Base-by-base conservation (phyloP, 2,888 invertebrate species). In the Pammene aurita region DNA sequence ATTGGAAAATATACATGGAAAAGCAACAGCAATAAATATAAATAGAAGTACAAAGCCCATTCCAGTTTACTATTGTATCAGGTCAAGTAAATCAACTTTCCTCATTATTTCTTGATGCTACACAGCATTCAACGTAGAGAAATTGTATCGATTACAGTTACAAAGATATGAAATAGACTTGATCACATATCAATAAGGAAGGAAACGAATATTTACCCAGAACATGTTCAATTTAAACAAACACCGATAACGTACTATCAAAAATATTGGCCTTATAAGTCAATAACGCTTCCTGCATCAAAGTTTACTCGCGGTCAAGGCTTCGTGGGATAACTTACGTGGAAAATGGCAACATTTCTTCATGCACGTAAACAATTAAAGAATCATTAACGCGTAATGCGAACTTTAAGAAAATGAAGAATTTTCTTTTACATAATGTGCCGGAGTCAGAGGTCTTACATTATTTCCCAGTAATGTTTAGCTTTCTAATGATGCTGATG, bases 211-310 rank as follows among this genome's bases (percentile, higher is more conserved):
- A 71, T 74, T 76, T 73, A 60, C 64, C 48, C 38, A 56, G 56
- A 70, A 58, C 70, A 72, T 68, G 16, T 67, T 63, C 55, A 70
- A 72, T 67, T 73, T 72, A 69, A 70, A 70, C 54, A 63, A 55
- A 64, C 65, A 67, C 44, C 52, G 73, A 77, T 75, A 74, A 74
- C 52, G 56, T 46, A 66, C 52, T 73, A 74, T 75, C 73, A 64
- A 41, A 52, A 52, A 52, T 52, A 42, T 52, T 18, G 62, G 56
- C 18, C 44, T 56, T 71, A 69, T 34, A 54, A 73, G 73, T 74
- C 74, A 72, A 77, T 73, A 73, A 46, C 34, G 71, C 73, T 78
- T 78, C 77, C 77, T 75, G 77, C 70, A 55, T n/a, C 34, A 42
- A 67, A 64, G 72, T 71, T 70, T 72, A 72, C 71, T 74, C 67